These are phyloP conservation scores for Leucoraja ocellata DNA, from an alignment of 2,797 vertebrate genomes.

Conservation along the genomic window DNA sequence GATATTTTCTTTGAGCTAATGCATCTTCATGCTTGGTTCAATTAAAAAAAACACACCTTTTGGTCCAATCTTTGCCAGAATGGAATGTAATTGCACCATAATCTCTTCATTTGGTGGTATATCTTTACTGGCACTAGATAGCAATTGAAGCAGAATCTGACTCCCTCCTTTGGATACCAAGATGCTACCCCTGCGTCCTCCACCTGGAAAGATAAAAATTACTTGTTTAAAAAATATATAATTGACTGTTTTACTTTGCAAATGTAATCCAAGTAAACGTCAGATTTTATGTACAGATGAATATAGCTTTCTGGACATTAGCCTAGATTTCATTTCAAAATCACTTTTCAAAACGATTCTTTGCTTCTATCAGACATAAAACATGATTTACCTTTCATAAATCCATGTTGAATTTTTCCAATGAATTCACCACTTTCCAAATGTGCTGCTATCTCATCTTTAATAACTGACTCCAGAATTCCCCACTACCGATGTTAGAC, in stretches of 20 bases:
- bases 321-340: background rate
- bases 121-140: slow-evolving; percentile 76
- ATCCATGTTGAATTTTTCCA: no score
- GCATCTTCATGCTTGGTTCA: background rate
- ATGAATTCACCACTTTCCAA: no score
- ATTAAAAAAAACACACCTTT: slow-evolving; percentile 67
- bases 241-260: background rate
- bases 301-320: background rate
- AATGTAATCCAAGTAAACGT: background rate
- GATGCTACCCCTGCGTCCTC: slow-evolving; percentile 72
- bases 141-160: slow-evolving; percentile 78
- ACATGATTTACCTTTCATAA: background rate
- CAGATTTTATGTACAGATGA: background rate
- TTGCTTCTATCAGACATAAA: background rate
- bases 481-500: no score
- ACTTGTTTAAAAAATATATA: background rate
- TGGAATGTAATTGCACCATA: slow-evolving; percentile 83
- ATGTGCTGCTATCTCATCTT: no score
- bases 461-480: no score
- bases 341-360: no score
- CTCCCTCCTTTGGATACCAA: slow-evolving; percentile 89
- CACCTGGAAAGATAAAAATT: slow-evolving; percentile 59
- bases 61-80: slow-evolving; percentile 86
- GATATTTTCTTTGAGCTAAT: background rate
- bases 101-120: slow-evolving; percentile 77